Base-by-base conservation (phyloP, 2,888 invertebrate genomes). In the Lasioglossum vierecki region DNA sequence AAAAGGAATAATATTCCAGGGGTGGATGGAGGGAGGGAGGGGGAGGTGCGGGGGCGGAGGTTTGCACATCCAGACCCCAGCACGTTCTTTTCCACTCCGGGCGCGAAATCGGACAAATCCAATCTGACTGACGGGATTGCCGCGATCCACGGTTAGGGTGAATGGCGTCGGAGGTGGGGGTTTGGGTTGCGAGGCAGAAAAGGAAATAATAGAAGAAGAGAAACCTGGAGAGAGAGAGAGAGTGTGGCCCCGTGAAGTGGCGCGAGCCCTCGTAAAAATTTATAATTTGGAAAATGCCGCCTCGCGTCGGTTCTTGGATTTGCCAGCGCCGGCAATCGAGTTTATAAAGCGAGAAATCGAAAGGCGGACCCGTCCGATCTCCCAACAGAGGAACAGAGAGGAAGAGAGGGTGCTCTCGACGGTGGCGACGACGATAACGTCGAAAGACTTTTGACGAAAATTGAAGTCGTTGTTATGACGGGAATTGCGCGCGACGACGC, bases 261-360 rank as follows among this genome's bases (percentile, higher is more conserved):
- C 30, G 49, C 39, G 77, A 82, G 83, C 86, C 88, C 87, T 95
- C 95, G 94, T 95, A 95, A 95, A 95, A 95, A 94, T 95, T 95
- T 94, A 95, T 94, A 95, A 95, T 95, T 95, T 95, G 95, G 95
- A 95, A 95, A 95, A 95, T 94, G 93, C 92, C 90, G 66, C 53
- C 87, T 35, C 82, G 89, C 83, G 89, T 77, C 90, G 60, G 60
- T 88, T 75, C 82, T 89, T 84, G 91, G 91, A 93, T 93, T 92
- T 92, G 73, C 66, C 66, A 39, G 68, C 88, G 80, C 88, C 88
- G 88, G 92, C 93, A 93, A 94, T 94, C 93, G 92, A 92, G 93
- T 95, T 95, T 95, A 95, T 95, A 95, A 94, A 94, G 93, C 95
- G 95, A 91, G 93, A 95, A 95, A 95, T 95, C 95, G 94, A 95